phyloP scores from a whole-genome alignment of 1,140 invertebrate genomes.

The Bombus balteatus region DNA sequence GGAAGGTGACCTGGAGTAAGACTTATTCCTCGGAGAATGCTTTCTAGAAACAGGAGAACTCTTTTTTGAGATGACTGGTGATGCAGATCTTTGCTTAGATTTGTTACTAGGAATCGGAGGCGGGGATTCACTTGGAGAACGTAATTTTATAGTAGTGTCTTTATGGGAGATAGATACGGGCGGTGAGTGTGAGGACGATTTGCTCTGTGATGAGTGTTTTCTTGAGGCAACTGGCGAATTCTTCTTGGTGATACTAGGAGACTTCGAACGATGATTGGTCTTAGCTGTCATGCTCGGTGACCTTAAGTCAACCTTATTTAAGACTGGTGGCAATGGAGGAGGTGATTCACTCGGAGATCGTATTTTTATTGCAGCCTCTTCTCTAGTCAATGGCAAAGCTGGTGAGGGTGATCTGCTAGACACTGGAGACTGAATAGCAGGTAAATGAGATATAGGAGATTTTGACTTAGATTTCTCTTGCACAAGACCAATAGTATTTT shows the following conservation, averaged over 20 bases:
- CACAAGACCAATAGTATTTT: slow-evolving; percentile 18
- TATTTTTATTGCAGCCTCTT: slow-evolving; percentile 74
- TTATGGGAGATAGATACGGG: slow-evolving; percentile 36
- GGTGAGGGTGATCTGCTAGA: slow-evolving; percentile 75
- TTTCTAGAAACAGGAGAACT: slow-evolving; percentile 53
- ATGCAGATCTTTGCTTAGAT: slow-evolving; percentile 30
- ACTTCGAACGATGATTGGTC: slow-evolving; percentile 41
- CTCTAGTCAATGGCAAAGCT: slow-evolving; percentile 73
- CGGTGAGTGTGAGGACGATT: slow-evolving; percentile 59
- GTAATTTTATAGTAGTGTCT: slow-evolving; percentile 50
- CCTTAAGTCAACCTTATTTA: slow-evolving; percentile 39
- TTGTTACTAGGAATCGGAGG: slow-evolving; percentile 45
- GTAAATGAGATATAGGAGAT: slow-evolving; percentile 50
- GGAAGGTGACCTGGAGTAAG: slow-evolving; percentile 71
- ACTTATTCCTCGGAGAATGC: slow-evolving; percentile 57
- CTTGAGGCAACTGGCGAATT: slow-evolving; percentile 38
- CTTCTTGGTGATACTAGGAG: slow-evolving; percentile 33
- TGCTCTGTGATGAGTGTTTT: slow-evolving; percentile 38
- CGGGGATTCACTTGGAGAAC: slow-evolving; percentile 67
- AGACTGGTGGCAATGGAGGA: slow-evolving; percentile 16
- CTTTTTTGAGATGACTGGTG: slow-evolving; percentile 41
- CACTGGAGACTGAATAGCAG: slow-evolving; percentile 67
- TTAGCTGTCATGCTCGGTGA: slow-evolving; percentile 33
- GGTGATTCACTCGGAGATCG: slow-evolving; percentile 74
- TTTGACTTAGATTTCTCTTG: slow-evolving; percentile 54